Conservation (phyloP, 2,797 vertebrate genomes). For the Fringilla coelebs region DNA sequence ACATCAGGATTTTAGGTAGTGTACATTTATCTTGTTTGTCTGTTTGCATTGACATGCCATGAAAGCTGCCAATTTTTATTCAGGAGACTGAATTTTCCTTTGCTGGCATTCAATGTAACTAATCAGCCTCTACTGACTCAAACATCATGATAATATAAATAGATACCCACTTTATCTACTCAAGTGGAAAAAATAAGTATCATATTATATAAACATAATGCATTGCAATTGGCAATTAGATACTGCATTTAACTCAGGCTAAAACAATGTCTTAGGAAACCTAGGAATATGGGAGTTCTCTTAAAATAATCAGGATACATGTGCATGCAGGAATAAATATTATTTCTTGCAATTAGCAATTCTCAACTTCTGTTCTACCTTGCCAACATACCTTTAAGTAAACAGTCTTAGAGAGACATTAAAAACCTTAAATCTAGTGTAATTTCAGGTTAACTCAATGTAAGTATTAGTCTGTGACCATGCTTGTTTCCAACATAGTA, state of each 20-base stretch:
- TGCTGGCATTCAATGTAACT: slow-evolving; percentile 37
- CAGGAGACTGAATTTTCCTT: slow-evolving; percentile 28
- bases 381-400: background rate
- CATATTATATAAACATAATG: slow-evolving; percentile 69
- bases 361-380: background rate
- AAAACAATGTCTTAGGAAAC: slow-evolving; percentile 36
- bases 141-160: slow-evolving; percentile 62
- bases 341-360: slow-evolving; percentile 22
- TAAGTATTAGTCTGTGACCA: background rate
- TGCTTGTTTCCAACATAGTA: background rate
- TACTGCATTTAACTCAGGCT: slow-evolving; percentile 45
- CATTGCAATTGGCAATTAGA: slow-evolving; percentile 62
- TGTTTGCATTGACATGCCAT: background rate
- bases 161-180: slow-evolving; percentile 61
- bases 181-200: slow-evolving; percentile 66
- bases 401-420: background rate
- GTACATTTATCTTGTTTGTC: background rate
- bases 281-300: background rate
- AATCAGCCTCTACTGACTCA: slow-evolving; percentile 46
- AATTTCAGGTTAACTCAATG: background rate
- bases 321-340: background rate
- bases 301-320: background rate
- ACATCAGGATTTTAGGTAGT: background rate
- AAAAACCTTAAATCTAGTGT: background rate
- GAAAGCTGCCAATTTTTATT: slow-evolving; percentile 45